Conservation (phyloP, 2,113 vertebrate species). For the Etheostoma spectabile region DNA sequence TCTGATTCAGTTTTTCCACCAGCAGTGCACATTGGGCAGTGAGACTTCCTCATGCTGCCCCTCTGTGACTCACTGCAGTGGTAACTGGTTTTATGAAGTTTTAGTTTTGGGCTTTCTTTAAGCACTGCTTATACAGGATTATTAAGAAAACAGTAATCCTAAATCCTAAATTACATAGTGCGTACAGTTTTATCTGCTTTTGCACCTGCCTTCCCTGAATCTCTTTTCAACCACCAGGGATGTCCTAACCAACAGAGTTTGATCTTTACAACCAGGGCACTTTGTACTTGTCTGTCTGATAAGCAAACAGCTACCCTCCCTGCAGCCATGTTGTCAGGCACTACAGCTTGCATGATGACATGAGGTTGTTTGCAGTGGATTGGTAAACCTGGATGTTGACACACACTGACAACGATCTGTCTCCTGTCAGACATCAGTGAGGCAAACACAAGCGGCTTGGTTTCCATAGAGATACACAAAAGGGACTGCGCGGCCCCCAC, state of each 20-base stretch:
- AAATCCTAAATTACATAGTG: background rate
- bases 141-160: background rate
- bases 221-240: background rate
- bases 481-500: slow-evolving; percentile 19
- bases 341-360: slow-evolving; percentile 55
- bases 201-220: slow-evolving; percentile 3
- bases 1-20: slow-evolving; percentile 62
- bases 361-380: slow-evolving; percentile 62
- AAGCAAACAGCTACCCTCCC: slow-evolving; percentile 42
- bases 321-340: slow-evolving; percentile 19
- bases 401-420: slow-evolving; percentile 55
- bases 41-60: slow-evolving; percentile 30
- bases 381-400: slow-evolving; percentile 62
- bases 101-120: slow-evolving; percentile 2
- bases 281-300: slow-evolving; percentile 44
- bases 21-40: background rate
- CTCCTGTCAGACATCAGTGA: slow-evolving; percentile 45
- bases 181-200: background rate
- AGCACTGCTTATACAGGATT: background rate
- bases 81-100: slow-evolving; percentile 13
- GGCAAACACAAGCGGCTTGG: slow-evolving; percentile 48
- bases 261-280: slow-evolving; percentile 7
- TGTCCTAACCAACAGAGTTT: slow-evolving; percentile 18
- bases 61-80: slow-evolving; percentile 49
- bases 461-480: slow-evolving; percentile 55